A percentile compares a stretch with the other conserved stretches of the same genome.
Evolutionary conservation across 2,113 vertebrate genomes (phyloP).

Genomic region (Himantopus leucocephalus): DNA sequence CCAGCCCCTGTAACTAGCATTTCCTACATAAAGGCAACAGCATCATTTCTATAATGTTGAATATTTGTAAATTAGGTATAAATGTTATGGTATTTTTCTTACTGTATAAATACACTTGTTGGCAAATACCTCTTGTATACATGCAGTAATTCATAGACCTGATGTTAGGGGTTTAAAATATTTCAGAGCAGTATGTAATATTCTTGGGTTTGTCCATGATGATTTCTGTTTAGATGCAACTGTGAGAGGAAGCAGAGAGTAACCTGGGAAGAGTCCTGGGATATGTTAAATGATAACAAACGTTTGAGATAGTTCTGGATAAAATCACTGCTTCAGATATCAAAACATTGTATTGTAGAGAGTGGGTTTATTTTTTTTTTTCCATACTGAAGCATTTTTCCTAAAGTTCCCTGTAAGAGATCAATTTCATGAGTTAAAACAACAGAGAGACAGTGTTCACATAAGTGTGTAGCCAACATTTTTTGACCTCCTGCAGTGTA

Average conservation of each 20-base stretch:
- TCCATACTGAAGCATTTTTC: background rate
- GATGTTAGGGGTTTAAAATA: constrained; percentile 40
- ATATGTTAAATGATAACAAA: background rate
- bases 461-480: constrained; percentile 47
- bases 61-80: constrained; percentile 55
- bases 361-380: background rate
- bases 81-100: constrained; percentile 34
- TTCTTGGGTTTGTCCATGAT: background rate
- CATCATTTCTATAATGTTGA: background rate
- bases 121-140: constrained; percentile 36
- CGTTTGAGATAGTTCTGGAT: background rate
- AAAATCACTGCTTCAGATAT: background rate
- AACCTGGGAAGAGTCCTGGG: background rate
- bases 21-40: constrained; percentile 21
- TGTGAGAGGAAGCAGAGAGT: background rate
- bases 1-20: constrained; percentile 33
- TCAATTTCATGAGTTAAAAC: constrained; percentile 62
- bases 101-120: constrained; percentile 41
- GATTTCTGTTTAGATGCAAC: constrained; percentile 24
- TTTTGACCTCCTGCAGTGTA: constrained; percentile 54
- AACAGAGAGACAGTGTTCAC: constrained; percentile 44
- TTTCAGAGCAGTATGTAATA: background rate
- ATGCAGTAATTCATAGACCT: constrained; percentile 2
- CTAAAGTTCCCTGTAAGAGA: constrained; percentile 50
- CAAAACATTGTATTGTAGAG: background rate